These are phyloP conservation scores for Campoletis sonorensis DNA, from an alignment of 1,140 invertebrate species.

Conservation along the genomic window DNA sequence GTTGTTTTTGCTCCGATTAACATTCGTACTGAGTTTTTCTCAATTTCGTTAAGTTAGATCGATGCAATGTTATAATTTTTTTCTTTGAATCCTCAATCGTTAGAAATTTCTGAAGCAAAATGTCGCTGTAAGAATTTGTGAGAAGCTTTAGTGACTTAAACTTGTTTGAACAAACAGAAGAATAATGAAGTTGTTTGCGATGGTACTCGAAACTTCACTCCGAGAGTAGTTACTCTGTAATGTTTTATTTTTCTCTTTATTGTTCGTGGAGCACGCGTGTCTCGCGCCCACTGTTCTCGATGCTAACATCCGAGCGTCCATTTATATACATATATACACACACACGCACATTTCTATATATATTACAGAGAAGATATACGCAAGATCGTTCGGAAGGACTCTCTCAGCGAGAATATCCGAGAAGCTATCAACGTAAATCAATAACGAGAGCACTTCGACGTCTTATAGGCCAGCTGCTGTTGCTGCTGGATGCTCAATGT, in stretches of 20 bases:
- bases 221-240: slow-evolving; percentile 9
- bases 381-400: slow-evolving; percentile 22
- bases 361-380: slow-evolving; percentile 15
- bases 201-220: slow-evolving; percentile 25
- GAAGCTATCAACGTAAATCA: slow-evolving; percentile 73
- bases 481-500: slow-evolving; percentile 50
- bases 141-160: not conserved
- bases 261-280: slow-evolving; percentile 26
- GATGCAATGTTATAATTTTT: no score
- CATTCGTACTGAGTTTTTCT: no score
- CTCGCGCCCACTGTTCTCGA: slow-evolving; percentile 7
- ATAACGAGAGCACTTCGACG: slow-evolving; percentile 69
- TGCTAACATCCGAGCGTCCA: no score
- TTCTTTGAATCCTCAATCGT: no score
- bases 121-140: not conserved
- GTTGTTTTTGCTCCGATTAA: no score
- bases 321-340: no score
- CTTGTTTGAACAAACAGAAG: slow-evolving; percentile 18
- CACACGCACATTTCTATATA: not conserved
- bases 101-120: not conserved
- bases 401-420: slow-evolving; percentile 53
- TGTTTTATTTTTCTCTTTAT: slow-evolving; percentile 30
- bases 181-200: slow-evolving; percentile 42
- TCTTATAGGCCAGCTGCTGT: slow-evolving; percentile 68
- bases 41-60: no score